Base-by-base conservation (phyloP, 2,888 invertebrate species). In the Cantharis rustica region DNA sequence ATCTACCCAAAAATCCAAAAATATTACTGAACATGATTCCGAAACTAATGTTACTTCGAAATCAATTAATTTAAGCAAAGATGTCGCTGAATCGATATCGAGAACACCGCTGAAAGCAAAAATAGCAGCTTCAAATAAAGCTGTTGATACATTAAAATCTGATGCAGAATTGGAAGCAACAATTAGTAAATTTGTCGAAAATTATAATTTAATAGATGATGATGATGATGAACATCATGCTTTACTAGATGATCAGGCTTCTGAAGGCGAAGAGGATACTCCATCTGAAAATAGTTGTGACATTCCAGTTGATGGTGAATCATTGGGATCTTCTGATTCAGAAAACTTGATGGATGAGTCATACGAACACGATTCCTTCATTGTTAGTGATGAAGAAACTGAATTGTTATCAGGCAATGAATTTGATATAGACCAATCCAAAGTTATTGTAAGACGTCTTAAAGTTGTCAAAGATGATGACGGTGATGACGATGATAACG, bases 201-300 rank as follows among this genome's bases (percentile, higher is more conserved):
- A 2, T 47, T 47, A 47, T 47, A 47, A n/a, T n/a, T 47, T 47
- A 17, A 64, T 69, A 5, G 64, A 63, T 9, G 69, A 64, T 23
- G 16, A 64, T 23, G 16, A n/a, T 16, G 23, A 47, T 47, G 68
- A 68, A 20, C 47, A 47, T n/a, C n/a, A 47, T n/a, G 74, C 79
- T 64, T 83, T 83, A 72, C 69, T 87, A 10, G 84, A 84, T 77
- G 84, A 84, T 72, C 83, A 84, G 82, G 88, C 87, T 13, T 85
- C 84, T 74, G 88, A 88, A 84, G 87, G 85, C 15, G 86, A 87
- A 80, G 87, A 88, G 81, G 87, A 87, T 71, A 86, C 86, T 3
- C 86, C 87, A 11, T 86, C 86, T 47, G 86, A 87, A 81, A 86
- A 82, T 23, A 87, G 87, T 72, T 88, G 87, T 78, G 85, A 86